Base-by-base conservation (phyloP, 2,888 invertebrate genomes). In the Ischnura elegans region DNA sequence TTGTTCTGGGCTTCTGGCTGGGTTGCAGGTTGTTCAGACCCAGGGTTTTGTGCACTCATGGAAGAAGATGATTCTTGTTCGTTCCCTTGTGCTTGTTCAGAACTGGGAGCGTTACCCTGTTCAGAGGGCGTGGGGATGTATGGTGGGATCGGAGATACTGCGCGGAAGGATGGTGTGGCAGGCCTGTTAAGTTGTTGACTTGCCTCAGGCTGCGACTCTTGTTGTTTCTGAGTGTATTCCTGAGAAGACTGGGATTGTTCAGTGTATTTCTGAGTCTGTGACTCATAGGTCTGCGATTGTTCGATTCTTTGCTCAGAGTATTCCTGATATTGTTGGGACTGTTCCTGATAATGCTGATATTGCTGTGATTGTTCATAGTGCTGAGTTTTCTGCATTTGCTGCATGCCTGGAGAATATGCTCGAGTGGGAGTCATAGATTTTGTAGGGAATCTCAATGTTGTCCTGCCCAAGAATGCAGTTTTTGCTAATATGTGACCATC, bases 381-480 rank as follows among this genome's bases (percentile, higher is more conserved):
- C 36, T 76, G 29, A 3, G 51, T 10, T 51, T 76, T 29, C 25
- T 76, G 66, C 36, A 36, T 29, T 36, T 76, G 76, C 76, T 76
- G 76, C 13, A 76, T 13, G 36, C 76, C 47, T 13, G 90, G 90
- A n/a, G 87, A 87, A n/a, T 42, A 25, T 19, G 87, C 42, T 55
- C 87, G 87, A 87, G 90, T 25, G 0, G 90, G 90, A 21, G 90
- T 90, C 90, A 90, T 90, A 4, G 90, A 90, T 45, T 61, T 90
- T 55, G 90, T 61, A 6, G 90, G 90, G 42, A 90, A 90, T 90
- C 61, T 90, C 55, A 43, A 29, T 25, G 90, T 55, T 29, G 87
- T 47, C 29, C 42, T 61, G 42, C 90, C 90, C 61, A 90, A 90
- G 90, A 90, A 90, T 43, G 42, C n/a, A n/a, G 90, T 42, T 90